Base-by-base conservation (phyloP, 1,140 invertebrate genomes). In the Probaryconus sp. region DNA sequence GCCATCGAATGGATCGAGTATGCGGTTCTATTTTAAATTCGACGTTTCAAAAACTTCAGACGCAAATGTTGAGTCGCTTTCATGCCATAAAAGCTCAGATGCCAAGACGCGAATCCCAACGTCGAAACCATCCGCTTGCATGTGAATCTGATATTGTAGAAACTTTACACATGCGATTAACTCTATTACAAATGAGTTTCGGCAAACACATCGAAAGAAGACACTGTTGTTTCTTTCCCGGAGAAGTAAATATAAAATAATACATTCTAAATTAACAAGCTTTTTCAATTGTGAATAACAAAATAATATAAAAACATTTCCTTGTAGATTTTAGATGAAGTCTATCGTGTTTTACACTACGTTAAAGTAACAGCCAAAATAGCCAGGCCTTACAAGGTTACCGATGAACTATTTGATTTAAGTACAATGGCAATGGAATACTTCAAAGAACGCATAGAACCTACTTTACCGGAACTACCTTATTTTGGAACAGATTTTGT, bases 361-460 rank as follows among this genome's bases (percentile, higher is more conserved):
- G 91, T 96, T 65, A 93, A 93, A 89, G 92, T 92, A 71, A 95
- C 94, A 72, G 92, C 93, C 10, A 94, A 93, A 83, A 84, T 96
- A 65, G 92, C 92, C 60, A 90, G 93, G 76, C 94, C 94, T 40
- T 96, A 94, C 82, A 95, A 95, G 88, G 94, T 96, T 28, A 96
- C 94, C 4, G 95, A 96, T 87, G 95, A 96, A 85, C 87, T 96
- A n/a, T 96, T 96, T 89, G 95, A 96, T 89, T 88, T 96, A 42
- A 95, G 94, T 18, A 95, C 95, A 14, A 96, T 96, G 95, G 95
- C 95, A 16, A 96, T 96, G 94, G 95, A 96, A 85, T 96, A 96
- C 86, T 96, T 96, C 79, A 96, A 95, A 83, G 95, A 96, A 86
- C 92, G 93, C 69, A 95, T 96, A 80, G 95, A 96, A 84, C 93